Evolutionary conservation across 2,113 vertebrate species (phyloP).

Genomic region (Smithornis capensis): DNA sequence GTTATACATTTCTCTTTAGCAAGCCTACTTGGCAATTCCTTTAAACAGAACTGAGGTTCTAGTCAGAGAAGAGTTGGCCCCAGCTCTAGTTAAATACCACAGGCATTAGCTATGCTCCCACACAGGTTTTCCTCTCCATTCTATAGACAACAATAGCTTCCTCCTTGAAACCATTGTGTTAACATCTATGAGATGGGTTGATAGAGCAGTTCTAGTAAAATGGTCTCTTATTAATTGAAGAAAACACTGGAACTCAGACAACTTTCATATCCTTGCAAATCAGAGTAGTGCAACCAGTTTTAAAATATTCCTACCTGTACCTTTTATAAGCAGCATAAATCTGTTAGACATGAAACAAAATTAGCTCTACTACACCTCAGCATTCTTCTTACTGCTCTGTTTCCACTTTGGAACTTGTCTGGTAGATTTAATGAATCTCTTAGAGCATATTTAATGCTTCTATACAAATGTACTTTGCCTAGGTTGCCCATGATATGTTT

Average conservation of each 20-base stretch:
- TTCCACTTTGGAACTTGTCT: neutral
- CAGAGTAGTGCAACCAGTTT: neutral
- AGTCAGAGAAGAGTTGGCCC: neutral
- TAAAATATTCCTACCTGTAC: neutral
- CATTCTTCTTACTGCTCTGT: neutral
- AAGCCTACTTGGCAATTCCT: neutral
- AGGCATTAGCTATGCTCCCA: neutral
- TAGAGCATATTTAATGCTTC: neutral
- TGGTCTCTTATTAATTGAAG: neutral
- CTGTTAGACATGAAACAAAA: neutral
- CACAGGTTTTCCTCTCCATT: neutral
- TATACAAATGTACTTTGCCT: neutral
- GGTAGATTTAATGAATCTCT: neutral
- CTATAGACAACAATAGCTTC: neutral
- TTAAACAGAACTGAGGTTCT: neutral
- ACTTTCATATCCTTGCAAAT: neutral
- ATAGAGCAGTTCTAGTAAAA: neutral
- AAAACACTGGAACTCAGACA: neutral
- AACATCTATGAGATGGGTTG: neutral
- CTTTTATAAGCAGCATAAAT: neutral
- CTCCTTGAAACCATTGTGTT: neutral
- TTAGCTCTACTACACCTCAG: neutral
- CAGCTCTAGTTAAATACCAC: neutral
- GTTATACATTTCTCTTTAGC: neutral
- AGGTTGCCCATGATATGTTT: fast-evolving